phyloP scores from a whole-genome alignment of 1,140 invertebrate species.

The Sycobia sp. region DNA sequence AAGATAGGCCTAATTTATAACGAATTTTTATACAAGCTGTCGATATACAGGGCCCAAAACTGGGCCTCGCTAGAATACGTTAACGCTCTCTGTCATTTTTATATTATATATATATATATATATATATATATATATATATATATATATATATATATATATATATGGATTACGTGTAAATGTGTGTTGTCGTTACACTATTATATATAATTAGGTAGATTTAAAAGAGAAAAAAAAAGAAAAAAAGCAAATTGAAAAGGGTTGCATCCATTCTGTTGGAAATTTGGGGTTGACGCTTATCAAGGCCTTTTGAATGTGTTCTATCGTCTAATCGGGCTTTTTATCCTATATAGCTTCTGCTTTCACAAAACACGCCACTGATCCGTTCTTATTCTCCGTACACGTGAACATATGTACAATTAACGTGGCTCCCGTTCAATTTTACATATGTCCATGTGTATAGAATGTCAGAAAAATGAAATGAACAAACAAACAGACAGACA shows the following conservation, averaged over 20 bases:
- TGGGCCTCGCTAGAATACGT: constrained; percentile 16
- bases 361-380: constrained; percentile 33
- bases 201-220: too few relatives aligned
- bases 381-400: not conserved
- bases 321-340: constrained; percentile 39
- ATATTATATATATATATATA: constrained; percentile 1
- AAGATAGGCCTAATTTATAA: too few relatives aligned
- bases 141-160: too few relatives aligned
- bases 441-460: not conserved
- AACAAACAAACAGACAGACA: not conserved
- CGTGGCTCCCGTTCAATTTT: not conserved
- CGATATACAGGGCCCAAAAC: too few relatives aligned
- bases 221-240: too few relatives aligned
- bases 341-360: constrained; percentile 41
- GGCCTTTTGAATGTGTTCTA: constrained; percentile 38
- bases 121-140: not conserved
- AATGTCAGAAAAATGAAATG: not conserved
- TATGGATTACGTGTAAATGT: constrained; percentile 6
- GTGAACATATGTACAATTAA: not conserved
- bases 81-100: constrained; percentile 4
- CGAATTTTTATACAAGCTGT: too few relatives aligned
- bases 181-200: constrained; percentile 20
- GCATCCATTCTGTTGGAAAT: constrained; percentile 37
- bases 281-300: constrained; percentile 34
- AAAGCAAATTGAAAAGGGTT: constrained; percentile 10